Conservation (phyloP, 2,113 vertebrate genomes). For the Propithecus coquereli region DNA sequence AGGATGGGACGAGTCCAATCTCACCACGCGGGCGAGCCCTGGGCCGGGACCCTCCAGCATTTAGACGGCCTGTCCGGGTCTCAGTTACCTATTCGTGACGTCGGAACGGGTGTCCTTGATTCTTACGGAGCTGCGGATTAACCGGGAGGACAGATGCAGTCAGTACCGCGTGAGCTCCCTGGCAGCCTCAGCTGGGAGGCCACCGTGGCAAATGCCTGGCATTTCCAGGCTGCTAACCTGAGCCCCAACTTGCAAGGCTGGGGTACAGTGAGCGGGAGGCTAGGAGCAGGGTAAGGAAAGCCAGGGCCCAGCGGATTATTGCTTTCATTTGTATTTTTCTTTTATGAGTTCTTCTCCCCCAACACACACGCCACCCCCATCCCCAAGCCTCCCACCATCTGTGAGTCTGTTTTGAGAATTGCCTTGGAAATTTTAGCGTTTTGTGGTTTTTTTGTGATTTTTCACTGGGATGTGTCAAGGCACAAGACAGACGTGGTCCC, state of each 20-base stretch:
- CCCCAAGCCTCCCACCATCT: too few species aligned
- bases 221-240: not conserved
- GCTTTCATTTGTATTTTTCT: not conserved
- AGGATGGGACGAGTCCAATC: not conserved
- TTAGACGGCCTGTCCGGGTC: not conserved
- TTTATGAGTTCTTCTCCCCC: not conserved
- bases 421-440: not conserved
- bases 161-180: not conserved
- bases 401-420: not conserved
- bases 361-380: accelerated
- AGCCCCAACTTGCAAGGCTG: not conserved
- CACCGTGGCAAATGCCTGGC: accelerated
- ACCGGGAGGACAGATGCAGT: not conserved
- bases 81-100: not conserved
- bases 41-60: not conserved
- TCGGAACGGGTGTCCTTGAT: not conserved
- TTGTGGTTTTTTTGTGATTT: not conserved
- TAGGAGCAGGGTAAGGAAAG: not conserved
- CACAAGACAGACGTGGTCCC: slow-evolving; percentile 82
- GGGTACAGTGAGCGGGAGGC: not conserved
- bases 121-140: not conserved
- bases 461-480: slow-evolving; percentile 4
- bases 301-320: not conserved
- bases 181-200: not conserved
- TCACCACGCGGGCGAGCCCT: not conserved